Evolutionary conservation across 2,113 vertebrate species (phyloP).

Genomic region (Jacana jacana): DNA sequence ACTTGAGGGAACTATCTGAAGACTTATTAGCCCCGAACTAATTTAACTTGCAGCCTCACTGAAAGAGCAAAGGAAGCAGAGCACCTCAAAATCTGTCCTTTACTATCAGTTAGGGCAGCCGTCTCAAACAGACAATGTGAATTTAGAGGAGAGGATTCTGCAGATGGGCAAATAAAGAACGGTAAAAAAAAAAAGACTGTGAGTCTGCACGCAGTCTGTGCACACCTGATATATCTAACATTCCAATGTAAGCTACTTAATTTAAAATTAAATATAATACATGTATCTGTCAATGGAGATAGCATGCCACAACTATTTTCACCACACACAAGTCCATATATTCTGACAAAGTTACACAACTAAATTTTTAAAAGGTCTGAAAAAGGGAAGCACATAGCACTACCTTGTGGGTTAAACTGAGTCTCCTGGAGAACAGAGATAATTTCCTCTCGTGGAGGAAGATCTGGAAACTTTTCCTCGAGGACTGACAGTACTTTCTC

Average conservation of each 20-base stretch:
- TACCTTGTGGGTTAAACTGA: conserved; percentile 71
- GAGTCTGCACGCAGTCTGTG: background rate
- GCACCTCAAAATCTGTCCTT: background rate
- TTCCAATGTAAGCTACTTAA: background rate
- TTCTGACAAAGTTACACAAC: background rate
- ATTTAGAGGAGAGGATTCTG: background rate
- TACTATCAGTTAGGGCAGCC: background rate
- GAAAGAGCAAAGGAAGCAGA: background rate
- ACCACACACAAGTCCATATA: background rate
- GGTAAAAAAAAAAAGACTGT: background rate
- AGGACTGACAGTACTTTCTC: conserved; percentile 80
- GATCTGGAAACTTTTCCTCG: conserved; percentile 78
- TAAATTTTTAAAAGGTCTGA: background rate
- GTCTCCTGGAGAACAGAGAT: conserved; percentile 72
- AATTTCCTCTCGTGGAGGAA: conserved; percentile 76
- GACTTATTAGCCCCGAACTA: background rate
- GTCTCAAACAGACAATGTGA: background rate
- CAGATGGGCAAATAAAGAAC: background rate
- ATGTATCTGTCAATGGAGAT: background rate
- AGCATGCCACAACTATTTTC: background rate
- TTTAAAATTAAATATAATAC: background rate
- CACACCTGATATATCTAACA: background rate
- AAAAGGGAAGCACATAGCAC: background rate
- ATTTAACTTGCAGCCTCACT: background rate
- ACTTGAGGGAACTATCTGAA: background rate